Evolutionary conservation across 2,797 vertebrate genomes (phyloP).

Genomic region (Hemitrygon akajei): DNA sequence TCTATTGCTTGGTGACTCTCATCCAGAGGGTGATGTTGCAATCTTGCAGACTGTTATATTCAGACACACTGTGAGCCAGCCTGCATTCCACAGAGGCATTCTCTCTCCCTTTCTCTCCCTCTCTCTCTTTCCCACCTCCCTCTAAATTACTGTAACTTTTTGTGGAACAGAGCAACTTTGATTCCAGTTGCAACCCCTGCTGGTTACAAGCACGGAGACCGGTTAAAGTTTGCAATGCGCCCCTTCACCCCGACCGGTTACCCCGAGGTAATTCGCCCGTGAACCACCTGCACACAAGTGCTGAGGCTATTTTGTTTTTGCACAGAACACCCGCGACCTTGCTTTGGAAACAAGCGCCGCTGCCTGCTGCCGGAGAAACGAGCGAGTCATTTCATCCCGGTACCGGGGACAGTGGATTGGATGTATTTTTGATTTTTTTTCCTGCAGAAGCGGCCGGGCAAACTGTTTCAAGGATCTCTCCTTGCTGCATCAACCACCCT

Average conservation of each 20-base stretch:
- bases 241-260: not conserved
- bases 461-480: not conserved
- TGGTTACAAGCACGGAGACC: not conserved
- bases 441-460: not conserved
- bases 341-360: not conserved
- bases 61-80: conserved; percentile 16
- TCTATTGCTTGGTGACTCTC: not conserved
- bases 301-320: not conserved
- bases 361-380: not conserved
- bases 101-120: no score
- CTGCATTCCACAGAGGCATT: not conserved
- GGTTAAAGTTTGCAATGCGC: conserved; percentile 18
- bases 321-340: not conserved
- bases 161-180: not conserved
- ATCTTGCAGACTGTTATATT: conserved; percentile 25
- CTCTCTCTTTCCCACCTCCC: not conserved
- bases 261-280: not conserved
- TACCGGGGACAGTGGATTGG: not conserved
- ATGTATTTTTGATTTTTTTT: not conserved
- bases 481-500: not conserved
- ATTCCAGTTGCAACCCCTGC: not conserved
- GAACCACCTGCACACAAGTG: conserved; percentile 5
- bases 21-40: not conserved
- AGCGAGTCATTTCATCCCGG: not conserved
- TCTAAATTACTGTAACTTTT: not conserved